A percentile compares a stretch with the other conserved stretches of the same genome.
Conservation (phyloP, 2,888 invertebrate genomes). For the Leptogaster cylindrica region DNA sequence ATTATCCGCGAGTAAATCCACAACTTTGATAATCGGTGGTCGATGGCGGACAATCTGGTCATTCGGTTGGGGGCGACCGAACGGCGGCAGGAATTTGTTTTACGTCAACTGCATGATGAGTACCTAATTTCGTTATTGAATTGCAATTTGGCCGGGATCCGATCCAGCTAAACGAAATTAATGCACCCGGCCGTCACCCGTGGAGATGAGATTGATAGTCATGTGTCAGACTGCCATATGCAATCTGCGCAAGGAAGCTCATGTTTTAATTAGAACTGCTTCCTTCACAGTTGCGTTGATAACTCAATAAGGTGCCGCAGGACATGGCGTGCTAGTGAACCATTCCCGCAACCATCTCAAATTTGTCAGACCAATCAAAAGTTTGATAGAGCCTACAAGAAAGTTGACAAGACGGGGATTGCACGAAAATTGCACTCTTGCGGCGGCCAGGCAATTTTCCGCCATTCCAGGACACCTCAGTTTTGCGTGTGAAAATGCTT, state of each 20-base stretch:
- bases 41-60: neutral
- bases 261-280: conserved; percentile 21
- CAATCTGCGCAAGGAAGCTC: conserved; percentile 1
- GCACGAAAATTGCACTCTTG: neutral
- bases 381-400: conserved; percentile 18
- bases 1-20: neutral
- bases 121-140: neutral
- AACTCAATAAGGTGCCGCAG: conserved; percentile 20
- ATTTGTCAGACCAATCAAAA: conserved; percentile 30
- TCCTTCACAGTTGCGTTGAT: conserved; percentile 17
- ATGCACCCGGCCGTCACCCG: neutral
- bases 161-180: neutral
- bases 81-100: conserved; percentile 16
- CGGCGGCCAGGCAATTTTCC: neutral
- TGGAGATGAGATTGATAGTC: neutral
- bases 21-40: neutral
- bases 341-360: conserved; percentile 1
- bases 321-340: conserved; percentile 11
- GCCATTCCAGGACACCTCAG: neutral
- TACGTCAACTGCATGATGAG: neutral
- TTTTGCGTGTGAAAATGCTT: conserved; percentile 30
- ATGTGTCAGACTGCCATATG: neutral
- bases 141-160: neutral
- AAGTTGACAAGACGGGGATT: conserved; percentile 16
- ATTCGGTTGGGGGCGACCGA: neutral